Evolutionary conservation across 1,140 invertebrate species (phyloP).

Genomic region (Tetramorium simillimum): DNA sequence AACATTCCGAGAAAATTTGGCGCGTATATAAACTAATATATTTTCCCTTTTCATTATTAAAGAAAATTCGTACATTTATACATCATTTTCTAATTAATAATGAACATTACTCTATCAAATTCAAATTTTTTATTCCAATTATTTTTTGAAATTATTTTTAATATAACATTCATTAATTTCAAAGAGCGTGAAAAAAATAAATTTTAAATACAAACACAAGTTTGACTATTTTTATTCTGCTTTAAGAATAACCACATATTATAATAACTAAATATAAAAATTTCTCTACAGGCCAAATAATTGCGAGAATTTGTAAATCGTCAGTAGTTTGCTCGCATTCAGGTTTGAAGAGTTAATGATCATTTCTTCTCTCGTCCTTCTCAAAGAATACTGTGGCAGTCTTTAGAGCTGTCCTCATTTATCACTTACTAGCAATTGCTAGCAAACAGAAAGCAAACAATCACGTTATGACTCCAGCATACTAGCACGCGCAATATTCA

Average conservation of each 20-base stretch:
- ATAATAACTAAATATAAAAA: background rate
- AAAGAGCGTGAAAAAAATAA: background rate
- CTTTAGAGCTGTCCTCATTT: constrained; percentile 17
- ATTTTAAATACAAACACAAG: background rate
- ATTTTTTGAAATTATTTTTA: background rate
- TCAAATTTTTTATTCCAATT: background rate
- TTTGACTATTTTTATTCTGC: too few species aligned
- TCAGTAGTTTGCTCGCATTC: background rate
- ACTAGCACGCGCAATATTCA: too few species aligned
- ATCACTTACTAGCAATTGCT: constrained; percentile 48
- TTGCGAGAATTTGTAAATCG: background rate
- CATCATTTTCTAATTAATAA: constrained; percentile 2
- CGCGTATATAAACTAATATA: background rate
- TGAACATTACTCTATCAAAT: background rate
- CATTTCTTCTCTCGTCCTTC: background rate
- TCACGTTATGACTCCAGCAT: background rate
- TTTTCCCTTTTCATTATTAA: background rate
- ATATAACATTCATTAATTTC: background rate
- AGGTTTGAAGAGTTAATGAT: constrained; percentile 11
- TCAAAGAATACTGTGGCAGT: background rate
- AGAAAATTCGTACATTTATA: background rate
- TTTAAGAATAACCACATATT: background rate
- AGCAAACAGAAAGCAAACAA: constrained; percentile 30
- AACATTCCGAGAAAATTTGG: constrained; percentile 9
- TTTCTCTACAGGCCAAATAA: background rate